Base-by-base conservation (phyloP, 2,888 invertebrate genomes). In the Spialia ferax region DNA sequence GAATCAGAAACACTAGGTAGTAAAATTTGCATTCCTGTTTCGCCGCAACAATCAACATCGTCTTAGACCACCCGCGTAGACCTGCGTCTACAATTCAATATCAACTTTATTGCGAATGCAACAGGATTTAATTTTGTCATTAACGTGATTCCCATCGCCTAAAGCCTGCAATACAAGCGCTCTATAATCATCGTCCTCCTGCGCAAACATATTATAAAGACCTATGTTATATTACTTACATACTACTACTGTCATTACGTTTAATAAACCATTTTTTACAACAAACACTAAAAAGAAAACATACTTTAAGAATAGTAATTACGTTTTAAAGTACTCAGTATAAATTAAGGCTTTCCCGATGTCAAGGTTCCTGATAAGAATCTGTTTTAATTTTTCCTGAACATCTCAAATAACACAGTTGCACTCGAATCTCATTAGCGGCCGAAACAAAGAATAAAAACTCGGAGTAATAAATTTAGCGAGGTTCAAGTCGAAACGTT, bases 391-490 rank as follows among this genome's bases (percentile, higher is more conserved):
- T 86, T 82, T 85, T 79, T 77, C 78, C 80, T 75, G 77, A 77
- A 81, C 79, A 84, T 87, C 81, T 85, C 80, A 78, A 83, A 85
- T 85, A 87, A 88, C 87, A 88, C 87, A 89, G 87, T 87, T 89
- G 89, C 87, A 90, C 91, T 89, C 88, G 86, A 88, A 91, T 92
- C 91, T 93, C 93, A 93, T 93, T 93, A 93, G 91, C 83, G 84
- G 86, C 81, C 81, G 83, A 88, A 91, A 91, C 84, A 90, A 90
- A 86, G 87, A 85, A 88, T 88, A 90, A 90, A 91, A 88, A 78
- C 84, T 85, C 75, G 74, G 83, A 88, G 84, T 89, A 93, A 93
- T 93, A 93, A 93, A 93, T 93, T 93, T 89, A 89, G 92, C 92
- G 87, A 87, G 87, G 86, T 89, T 87, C 89, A 90, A 91, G 89